phyloP scores from a whole-genome alignment of 2,113 vertebrate genomes.

The Amazona vittata region DNA sequence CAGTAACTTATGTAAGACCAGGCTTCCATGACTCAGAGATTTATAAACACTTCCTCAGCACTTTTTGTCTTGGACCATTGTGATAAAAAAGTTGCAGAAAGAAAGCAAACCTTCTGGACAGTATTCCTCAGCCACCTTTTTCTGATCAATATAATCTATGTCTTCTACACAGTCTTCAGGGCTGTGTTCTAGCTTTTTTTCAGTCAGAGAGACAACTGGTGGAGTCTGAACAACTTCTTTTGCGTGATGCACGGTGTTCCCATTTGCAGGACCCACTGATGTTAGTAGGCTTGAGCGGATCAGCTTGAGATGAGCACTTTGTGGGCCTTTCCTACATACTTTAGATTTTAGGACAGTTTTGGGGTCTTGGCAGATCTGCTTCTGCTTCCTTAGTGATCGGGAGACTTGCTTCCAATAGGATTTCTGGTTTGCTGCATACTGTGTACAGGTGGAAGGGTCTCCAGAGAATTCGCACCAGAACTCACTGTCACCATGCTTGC shows the following conservation, averaged over 20 bases:
- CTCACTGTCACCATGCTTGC: slow-evolving; percentile 49
- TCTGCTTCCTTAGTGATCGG: slow-evolving; percentile 80
- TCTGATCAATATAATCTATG: slow-evolving; percentile 65
- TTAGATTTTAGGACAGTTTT: slow-evolving; percentile 74
- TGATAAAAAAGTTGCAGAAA: slow-evolving; percentile 85
- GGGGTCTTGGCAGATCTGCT: slow-evolving; percentile 78
- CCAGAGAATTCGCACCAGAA: slow-evolving; percentile 84
- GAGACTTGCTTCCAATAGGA: slow-evolving; percentile 88
- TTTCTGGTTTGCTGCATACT: slow-evolving; percentile 64
- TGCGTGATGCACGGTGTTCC: neutral
- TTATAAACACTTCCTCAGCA: slow-evolving; percentile 68
- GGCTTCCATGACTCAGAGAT: neutral
- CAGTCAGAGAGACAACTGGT: neutral
- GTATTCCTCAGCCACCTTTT: slow-evolving; percentile 80
- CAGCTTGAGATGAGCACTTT: slow-evolving; percentile 80
- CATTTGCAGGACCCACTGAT: neutral
- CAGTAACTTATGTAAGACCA: neutral
- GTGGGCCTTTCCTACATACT: slow-evolving; percentile 80
- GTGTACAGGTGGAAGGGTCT: slow-evolving; percentile 76
- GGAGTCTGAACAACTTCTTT: neutral
- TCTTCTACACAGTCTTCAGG: slow-evolving; percentile 65
- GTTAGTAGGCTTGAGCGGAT: slow-evolving; percentile 21
- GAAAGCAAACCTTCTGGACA: slow-evolving; percentile 81
- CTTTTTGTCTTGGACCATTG: slow-evolving; percentile 81
- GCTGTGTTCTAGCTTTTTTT: neutral